A percentile compares a stretch with the other conserved stretches of the same genome.
Conservation (phyloP, 2,113 vertebrate species). For the Petaurus breviceps region DNA sequence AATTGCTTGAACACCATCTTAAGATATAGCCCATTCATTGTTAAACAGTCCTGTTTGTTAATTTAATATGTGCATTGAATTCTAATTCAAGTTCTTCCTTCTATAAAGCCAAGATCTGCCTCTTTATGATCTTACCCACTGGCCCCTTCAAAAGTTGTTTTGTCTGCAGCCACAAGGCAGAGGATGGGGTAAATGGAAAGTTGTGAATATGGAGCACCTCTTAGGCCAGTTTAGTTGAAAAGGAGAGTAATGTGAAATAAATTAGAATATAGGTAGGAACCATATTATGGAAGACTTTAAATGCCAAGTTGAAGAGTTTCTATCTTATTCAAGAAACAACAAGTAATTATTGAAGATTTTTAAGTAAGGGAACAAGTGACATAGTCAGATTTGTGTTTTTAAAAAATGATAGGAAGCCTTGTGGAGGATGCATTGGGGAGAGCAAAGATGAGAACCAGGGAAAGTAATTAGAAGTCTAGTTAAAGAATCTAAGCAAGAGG, state of each 20-base stretch:
- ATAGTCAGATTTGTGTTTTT: neutral
- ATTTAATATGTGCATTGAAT: neutral
- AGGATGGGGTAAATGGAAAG: neutral
- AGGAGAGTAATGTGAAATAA: neutral
- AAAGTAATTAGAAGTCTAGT: neutral
- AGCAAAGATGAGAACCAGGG: neutral
- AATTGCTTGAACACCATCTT: neutral
- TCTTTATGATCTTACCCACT: neutral
- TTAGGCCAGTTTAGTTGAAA: neutral
- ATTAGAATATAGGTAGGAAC: neutral
- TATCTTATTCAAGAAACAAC: no score
- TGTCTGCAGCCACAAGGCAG: no score
- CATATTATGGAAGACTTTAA: neutral
- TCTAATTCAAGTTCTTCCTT: neutral
- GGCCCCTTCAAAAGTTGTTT: neutral
- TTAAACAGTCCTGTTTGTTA: neutral
- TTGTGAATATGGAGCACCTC: neutral
- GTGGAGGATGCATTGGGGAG: neutral
- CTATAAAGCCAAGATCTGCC: neutral
- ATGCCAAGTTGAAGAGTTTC: neutral
- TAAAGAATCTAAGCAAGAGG: neutral
- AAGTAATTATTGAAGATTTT: neutral
- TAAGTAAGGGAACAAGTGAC: neutral
- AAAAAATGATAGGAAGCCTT: neutral
- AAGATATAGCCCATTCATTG: neutral